Conservation (phyloP, 2,113 vertebrate genomes). For the Brachyhypopomus occidentalis region DNA sequence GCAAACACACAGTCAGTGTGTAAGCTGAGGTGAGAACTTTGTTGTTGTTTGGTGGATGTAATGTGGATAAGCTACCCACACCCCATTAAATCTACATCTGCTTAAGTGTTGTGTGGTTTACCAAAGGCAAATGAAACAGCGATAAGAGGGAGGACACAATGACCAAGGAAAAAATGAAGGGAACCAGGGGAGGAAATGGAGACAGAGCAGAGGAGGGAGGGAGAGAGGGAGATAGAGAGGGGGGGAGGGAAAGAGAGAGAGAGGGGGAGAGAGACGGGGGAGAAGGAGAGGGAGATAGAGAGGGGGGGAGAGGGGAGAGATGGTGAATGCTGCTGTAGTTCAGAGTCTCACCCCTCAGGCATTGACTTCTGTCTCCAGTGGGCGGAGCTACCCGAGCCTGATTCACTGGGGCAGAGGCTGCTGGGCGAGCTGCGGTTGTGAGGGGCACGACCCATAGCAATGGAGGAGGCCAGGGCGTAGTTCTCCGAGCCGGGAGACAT, state of each 20-base stretch:
- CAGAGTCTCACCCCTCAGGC: constrained; percentile 90
- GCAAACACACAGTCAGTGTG: background rate
- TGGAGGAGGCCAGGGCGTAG: constrained; percentile 90
- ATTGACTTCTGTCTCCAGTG: constrained; percentile 96
- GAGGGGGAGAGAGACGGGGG: too few species aligned
- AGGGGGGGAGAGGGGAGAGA: background rate
- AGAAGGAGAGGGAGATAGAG: background rate
- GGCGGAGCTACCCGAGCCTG: constrained; percentile 85
- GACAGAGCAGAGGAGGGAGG: background rate
- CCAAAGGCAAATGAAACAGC: background rate
- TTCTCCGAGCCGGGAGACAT: constrained; percentile 91
- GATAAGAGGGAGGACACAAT: background rate
- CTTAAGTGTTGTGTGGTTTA: too few species aligned
- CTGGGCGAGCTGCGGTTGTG: constrained; percentile 95
- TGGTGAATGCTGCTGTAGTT: background rate
- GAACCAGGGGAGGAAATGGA: too few species aligned
- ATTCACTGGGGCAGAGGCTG: constrained; percentile 92
- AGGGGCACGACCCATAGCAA: constrained; percentile 87
- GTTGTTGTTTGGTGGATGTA: too few species aligned
- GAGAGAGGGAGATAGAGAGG: background rate
- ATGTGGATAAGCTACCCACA: too few species aligned
- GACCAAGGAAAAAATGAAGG: too few species aligned
- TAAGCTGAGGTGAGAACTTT: too few species aligned
- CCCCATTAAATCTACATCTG: too few species aligned
- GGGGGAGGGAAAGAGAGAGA: background rate